Conservation (phyloP, 1,140 invertebrate species). For the Leptopilina clavipes region DNA sequence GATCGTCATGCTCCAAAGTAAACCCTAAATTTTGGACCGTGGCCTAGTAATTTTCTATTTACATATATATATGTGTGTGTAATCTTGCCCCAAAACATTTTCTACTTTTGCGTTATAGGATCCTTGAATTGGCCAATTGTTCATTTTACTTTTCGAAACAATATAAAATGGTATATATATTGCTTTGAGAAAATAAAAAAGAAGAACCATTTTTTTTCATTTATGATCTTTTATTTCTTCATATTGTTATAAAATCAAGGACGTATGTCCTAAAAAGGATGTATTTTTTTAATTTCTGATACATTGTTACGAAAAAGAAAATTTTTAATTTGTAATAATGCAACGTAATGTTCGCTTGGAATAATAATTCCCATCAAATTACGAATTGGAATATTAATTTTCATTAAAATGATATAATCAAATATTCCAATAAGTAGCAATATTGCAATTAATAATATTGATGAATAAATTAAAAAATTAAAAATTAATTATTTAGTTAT, state of each 20-base stretch:
- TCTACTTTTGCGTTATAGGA: not conserved
- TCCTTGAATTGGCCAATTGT: conserved; percentile 49
- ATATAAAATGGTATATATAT: not conserved
- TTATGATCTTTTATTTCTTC: not conserved
- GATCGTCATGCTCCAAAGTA: conserved; percentile 48
- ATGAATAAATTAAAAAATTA: too few relatives aligned
- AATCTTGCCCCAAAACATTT: conserved; percentile 18
- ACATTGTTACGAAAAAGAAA: conserved; percentile 8
- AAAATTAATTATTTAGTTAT: too few relatives aligned
- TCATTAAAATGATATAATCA: too few relatives aligned
- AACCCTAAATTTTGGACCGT: conserved; percentile 41
- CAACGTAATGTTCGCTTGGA: not conserved
- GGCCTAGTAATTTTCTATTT: conserved; percentile 42
- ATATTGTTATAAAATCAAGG: not conserved
- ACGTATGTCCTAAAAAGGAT: conserved; percentile 27
- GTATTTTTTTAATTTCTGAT: conserved; percentile 10
- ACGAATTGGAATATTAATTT: too few relatives aligned
- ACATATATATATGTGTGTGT: conserved; percentile 6
- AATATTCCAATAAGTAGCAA: too few relatives aligned
- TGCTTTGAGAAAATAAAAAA: not conserved
- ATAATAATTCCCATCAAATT: too few relatives aligned
- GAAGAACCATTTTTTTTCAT: not conserved
- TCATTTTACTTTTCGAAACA: conserved; percentile 38
- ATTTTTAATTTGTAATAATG: not conserved
- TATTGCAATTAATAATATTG: too few relatives aligned